Conservation (phyloP, 2,797 vertebrate species). For the Neosilurus hyrtlii region DNA sequence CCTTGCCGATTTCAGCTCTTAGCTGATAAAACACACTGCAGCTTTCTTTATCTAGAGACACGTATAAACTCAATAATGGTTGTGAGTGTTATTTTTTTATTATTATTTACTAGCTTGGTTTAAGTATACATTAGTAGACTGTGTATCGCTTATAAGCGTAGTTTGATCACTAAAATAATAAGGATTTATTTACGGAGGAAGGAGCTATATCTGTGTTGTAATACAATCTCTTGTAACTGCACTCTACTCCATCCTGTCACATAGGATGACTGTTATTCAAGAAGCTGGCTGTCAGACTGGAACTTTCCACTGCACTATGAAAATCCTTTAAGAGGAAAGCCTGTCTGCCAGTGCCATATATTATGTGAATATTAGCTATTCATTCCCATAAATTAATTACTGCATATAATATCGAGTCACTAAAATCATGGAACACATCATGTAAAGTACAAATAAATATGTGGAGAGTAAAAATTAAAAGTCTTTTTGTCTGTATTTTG, state of each 20-base stretch:
- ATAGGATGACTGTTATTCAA: conserved; percentile 47
- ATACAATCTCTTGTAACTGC: conserved; percentile 30
- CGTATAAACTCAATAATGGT: neutral
- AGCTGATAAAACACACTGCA: conserved; percentile 37
- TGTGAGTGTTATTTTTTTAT: neutral
- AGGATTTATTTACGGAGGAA: neutral
- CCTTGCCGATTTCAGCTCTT: conserved; percentile 11
- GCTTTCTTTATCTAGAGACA: conserved; percentile 27
- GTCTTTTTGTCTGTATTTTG: neutral
- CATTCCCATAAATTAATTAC: conserved; percentile 16
- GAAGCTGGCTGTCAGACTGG: conserved; percentile 27
- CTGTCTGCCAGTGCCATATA: conserved; percentile 7
- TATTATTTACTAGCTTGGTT: neutral
- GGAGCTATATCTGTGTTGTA: conserved; percentile 1
- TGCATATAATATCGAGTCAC: neutral
- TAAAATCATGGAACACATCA: neutral
- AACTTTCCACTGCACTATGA: conserved; percentile 49
- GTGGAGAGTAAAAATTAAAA: neutral
- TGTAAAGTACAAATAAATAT: neutral
- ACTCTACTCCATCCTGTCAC: conserved; percentile 12
- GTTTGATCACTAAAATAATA: neutral
- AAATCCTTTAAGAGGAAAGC: conserved; percentile 35
- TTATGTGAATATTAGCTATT: conserved; percentile 15
- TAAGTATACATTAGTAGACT: neutral
- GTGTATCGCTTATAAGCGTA: neutral